phyloP scores from a whole-genome alignment of 1,140 invertebrate genomes.

The Battus philenor region DNA sequence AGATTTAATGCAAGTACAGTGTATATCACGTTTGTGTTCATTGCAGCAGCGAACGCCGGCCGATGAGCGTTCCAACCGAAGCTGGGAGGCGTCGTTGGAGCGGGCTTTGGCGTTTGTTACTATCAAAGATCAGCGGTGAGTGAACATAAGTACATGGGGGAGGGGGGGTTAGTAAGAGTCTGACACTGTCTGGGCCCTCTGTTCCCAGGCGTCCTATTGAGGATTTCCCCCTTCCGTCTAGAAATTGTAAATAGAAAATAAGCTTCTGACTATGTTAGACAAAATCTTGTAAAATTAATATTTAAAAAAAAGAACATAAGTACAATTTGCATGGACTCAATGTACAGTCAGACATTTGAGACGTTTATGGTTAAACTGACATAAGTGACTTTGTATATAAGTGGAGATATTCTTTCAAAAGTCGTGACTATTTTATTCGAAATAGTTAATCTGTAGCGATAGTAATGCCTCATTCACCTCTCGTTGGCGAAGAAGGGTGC shows the following conservation, averaged over 20 bases:
- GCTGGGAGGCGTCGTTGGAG: slow-evolving; percentile 50
- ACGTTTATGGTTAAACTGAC: background rate
- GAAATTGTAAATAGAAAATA: no score
- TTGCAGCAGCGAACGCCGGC: slow-evolving; percentile 60
- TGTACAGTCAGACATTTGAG: background rate
- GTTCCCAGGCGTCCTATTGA: no score
- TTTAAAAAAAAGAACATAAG: background rate
- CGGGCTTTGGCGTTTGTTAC: slow-evolving; percentile 55
- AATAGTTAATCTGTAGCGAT: no score
- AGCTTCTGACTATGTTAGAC: background rate
- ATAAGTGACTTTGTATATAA: background rate
- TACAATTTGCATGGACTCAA: background rate
- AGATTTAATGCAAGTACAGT: no score
- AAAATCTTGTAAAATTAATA: background rate
- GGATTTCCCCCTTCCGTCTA: no score
- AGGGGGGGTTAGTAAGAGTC: no score
- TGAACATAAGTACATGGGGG: no score
- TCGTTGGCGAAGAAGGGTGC: no score
- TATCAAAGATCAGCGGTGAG: slow-evolving; percentile 56
- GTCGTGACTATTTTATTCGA: no score
- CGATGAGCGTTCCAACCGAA: slow-evolving; percentile 39
- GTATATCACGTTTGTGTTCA: no score
- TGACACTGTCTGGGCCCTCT: no score
- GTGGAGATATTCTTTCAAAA: background rate
- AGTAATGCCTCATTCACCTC: no score